A percentile compares a stretch with the other conserved stretches of the same genome.
Evolutionary conservation across 2,888 invertebrate genomes (phyloP).

Genomic region (Parnassius apollo): DNA sequence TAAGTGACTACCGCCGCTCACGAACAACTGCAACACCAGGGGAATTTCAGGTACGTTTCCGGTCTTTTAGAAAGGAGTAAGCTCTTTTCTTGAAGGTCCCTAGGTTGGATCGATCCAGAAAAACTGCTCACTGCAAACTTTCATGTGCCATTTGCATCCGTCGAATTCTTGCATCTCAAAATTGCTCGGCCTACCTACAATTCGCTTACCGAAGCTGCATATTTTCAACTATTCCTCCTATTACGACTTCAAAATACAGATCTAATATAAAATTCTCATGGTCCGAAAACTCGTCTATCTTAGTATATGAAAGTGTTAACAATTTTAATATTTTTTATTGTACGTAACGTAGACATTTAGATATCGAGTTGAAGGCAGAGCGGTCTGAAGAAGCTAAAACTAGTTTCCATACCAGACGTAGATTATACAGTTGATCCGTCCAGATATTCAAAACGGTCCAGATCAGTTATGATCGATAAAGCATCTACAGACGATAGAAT

Average conservation of each 20-base stretch:
- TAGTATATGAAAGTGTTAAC: not conserved
- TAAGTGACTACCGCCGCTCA: too few relatives aligned
- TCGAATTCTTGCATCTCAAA: too few relatives aligned
- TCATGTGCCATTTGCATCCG: too few relatives aligned
- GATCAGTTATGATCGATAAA: conserved; percentile 1
- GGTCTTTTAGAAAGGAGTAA: too few relatives aligned
- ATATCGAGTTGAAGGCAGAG: not conserved
- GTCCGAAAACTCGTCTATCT: not conserved
- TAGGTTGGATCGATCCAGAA: too few relatives aligned
- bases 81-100: too few relatives aligned
- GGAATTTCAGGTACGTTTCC: too few relatives aligned
- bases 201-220: not conserved
- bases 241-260: not conserved
- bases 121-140: too few relatives aligned
- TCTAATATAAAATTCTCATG: not conserved
- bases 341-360: not conserved
- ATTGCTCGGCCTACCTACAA: not conserved
- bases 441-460: not conserved
- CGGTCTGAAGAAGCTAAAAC: conserved; percentile 2
- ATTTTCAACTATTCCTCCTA: too few relatives aligned
- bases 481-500: not conserved
- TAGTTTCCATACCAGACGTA: conserved; percentile 17
- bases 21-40: too few relatives aligned
- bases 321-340: conserved; percentile 6
- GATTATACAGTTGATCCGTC: conserved; percentile 12